Base-by-base conservation (phyloP, 1,140 invertebrate genomes). In the Myzus persicae region DNA sequence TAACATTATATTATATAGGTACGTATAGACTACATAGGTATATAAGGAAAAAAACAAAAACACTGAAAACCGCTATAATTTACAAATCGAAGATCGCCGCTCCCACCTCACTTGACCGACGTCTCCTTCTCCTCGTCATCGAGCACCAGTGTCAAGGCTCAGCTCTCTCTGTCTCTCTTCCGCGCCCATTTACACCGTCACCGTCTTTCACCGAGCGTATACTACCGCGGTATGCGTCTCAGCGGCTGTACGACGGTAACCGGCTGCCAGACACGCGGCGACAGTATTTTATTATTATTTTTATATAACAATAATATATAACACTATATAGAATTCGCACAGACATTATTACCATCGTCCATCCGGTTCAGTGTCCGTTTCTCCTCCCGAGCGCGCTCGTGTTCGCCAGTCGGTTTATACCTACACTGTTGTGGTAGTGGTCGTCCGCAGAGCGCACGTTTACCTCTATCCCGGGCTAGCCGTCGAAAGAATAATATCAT, bases 81-180 rank as follows among this genome's bases (percentile, higher is more conserved):
- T 42, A 44, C 42, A 31, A 76, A 18, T 76, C n/a, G n/a, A 76
- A 76, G 59, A 76, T n/a, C 59, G 5, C 31, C 31, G n/a, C 31
- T 67, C 59, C 59, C 59, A 67, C 59, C 59, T 67, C 31, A 22
- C 24, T 38, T 24, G 48, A 24, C 9, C 24, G 51, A 46, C 54
- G 59, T 67, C 59, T 67, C 59, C 59, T 67, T 14, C 31, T 67
- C 31, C 11, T 67, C 54, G 54, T 11, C 51, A 24, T 11, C 6
- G 22, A 54, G 87, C 1, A 67, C 89, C 89, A 90, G 89, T 90
- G 89, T 90, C 89, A 90, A 90, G 89, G 89, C 89, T 42, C 54
- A 22, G 46, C 89, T 67, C 59, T 90, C 89, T 9, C 51, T 36
- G n/a, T 24, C 59, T 67, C 0, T 76, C n/a, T 76, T 76, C 36